Conservation (phyloP, 35 echinoderm and acorn worm species). For the Apostichopus japonicus region DNA sequence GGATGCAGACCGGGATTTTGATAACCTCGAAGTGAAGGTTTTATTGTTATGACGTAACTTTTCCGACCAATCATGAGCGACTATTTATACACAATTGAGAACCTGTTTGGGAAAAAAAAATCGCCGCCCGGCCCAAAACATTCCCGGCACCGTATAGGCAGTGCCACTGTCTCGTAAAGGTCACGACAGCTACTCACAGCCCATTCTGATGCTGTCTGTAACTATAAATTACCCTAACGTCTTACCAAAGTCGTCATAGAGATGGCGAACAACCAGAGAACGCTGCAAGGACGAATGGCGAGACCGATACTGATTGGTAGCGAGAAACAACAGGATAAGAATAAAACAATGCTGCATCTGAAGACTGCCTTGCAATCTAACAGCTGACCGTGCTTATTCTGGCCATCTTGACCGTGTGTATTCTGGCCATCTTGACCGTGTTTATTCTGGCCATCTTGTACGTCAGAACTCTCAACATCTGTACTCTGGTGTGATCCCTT, state of each 20-base stretch:
- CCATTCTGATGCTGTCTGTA: too few relatives aligned
- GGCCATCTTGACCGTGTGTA: not conserved
- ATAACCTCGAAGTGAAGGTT: too few relatives aligned
- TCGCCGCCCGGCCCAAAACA: too few relatives aligned
- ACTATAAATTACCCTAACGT: too few relatives aligned
- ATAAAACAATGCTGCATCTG: not conserved
- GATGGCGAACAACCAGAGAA: not conserved
- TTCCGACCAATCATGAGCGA: too few relatives aligned
- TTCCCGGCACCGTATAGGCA: too few relatives aligned
- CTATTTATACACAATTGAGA: too few relatives aligned
- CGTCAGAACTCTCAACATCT: not conserved
- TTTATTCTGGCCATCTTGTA: not conserved
- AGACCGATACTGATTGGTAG: not conserved
- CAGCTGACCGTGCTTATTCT: not conserved
- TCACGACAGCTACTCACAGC: too few relatives aligned
- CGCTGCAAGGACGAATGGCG: constrained; percentile 11
- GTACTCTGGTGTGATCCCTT: not conserved
- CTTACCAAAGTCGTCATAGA: not conserved
- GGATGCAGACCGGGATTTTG: too few relatives aligned
- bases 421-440: not conserved
- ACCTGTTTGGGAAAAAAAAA: too few relatives aligned
- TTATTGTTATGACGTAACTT: too few relatives aligned
- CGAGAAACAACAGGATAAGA: not conserved
- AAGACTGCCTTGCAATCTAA: not conserved
- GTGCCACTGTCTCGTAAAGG: too few relatives aligned